These are phyloP conservation scores for Odontophorus gujanensis DNA, from an alignment of 2,113 vertebrate genomes.

Conservation along the genomic window DNA sequence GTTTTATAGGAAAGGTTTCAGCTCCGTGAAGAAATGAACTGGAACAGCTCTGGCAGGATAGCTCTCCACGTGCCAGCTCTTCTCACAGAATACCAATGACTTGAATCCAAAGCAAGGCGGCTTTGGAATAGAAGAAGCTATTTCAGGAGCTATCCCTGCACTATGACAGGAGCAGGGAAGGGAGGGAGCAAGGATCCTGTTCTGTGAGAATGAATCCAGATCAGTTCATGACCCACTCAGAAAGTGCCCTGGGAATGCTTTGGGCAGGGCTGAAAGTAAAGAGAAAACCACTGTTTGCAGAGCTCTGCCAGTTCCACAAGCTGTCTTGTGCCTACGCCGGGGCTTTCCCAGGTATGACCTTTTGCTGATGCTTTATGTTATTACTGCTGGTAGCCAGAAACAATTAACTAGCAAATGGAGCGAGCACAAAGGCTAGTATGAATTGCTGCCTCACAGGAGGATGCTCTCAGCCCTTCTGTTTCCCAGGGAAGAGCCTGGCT, in stretches of 20 bases:
- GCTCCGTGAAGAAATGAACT: slow-evolving; percentile 15
- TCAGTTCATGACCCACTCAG: not conserved
- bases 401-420: not conserved
- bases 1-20: slow-evolving; percentile 10
- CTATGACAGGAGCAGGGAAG: not conserved
- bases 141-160: not conserved
- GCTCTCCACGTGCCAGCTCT: slow-evolving; percentile 31
- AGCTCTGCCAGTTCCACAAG: not conserved
- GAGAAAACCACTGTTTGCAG: not conserved
- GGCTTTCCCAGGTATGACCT: not conserved
- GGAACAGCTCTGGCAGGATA: slow-evolving; percentile 43
- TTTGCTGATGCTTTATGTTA: not conserved
- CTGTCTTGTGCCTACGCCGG: rapidly evolving
- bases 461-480: not conserved
- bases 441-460: not conserved
- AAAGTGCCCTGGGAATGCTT: not conserved
- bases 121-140: not conserved
- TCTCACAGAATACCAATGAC: slow-evolving; percentile 18
- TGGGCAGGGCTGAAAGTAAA: not conserved
- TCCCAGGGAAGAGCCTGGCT: not conserved
- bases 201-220: not conserved
- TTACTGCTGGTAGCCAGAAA: not conserved
- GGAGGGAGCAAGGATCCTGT: not conserved
- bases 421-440: not conserved
- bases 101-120: not conserved